Evolutionary conservation across 2,113 vertebrate species (phyloP), one percentile per base, ranked within the genome.

Genomic region (Daboia siamensis): DNA sequence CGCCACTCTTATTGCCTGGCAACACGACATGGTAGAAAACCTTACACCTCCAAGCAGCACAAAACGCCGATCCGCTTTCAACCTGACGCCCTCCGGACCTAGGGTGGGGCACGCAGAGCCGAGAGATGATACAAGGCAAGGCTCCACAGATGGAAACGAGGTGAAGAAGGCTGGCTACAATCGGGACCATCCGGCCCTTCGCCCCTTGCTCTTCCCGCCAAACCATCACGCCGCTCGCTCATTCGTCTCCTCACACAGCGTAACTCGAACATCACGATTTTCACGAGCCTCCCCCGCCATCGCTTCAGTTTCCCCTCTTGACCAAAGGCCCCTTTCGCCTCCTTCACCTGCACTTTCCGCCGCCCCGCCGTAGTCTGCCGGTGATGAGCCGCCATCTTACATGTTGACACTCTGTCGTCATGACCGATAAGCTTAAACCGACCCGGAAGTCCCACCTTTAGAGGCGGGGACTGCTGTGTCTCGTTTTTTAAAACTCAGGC

Each of bases 331-430:
- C 0, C 21, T 87, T 54, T 0, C 48, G 1, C 90, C 87, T 91
- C 64, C 24, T 44, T 88, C 61, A 96, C 96, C 96, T 96, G 99
- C 59, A 99, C 99, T 99, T 99, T 99, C 97, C 99, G 98, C 97
- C 99, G 99, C 97, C 99, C 99, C 95, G 99, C 99, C 96, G 99
- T 98, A 97, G 99, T 99, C 98, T 99, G 99, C 97, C 99, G 98
- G 98, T 99, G 99, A 99, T 99, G 99, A 59, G 98, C 98, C 97
- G 99, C 99, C 99, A 99, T 99, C 98, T 99, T 99, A 98, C 99
- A 99, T 99, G 99, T 99, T 99, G 99, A 99, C 99, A 99, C 98
- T 97, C 56, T 93, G 92, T 97, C 97, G 98, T 98, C 98, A 99
- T 96, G 97, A 99, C 99, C 98, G 98, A 95, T 89, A 94, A 92